Evolutionary conservation across 2,113 vertebrate genomes (phyloP).

Genomic region (Solenodon paradoxus): DNA sequence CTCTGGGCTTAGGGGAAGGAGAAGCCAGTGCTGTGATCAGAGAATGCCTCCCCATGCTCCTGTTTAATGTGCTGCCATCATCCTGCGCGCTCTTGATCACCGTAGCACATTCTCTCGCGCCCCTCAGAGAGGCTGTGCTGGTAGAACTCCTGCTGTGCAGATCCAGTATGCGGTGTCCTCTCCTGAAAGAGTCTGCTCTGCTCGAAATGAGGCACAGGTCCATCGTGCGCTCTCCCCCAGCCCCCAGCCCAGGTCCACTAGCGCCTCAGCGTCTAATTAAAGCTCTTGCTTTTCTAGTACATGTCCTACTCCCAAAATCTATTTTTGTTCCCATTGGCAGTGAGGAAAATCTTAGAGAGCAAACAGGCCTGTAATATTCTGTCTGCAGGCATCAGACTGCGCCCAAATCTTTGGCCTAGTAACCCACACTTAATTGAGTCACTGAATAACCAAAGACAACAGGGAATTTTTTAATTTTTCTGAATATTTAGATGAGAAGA

Average conservation of each 20-base stretch:
- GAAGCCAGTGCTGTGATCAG: background rate
- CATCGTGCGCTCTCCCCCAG: too few species aligned
- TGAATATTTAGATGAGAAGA: constrained; percentile 41
- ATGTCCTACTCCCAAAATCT: background rate
- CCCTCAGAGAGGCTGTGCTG: background rate
- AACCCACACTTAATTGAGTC: background rate
- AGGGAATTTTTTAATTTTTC: constrained; percentile 13
- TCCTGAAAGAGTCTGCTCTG: background rate
- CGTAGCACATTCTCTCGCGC: background rate
- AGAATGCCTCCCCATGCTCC: background rate
- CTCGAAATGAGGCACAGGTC: background rate
- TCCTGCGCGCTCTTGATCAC: background rate
- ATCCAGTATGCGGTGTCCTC: background rate
- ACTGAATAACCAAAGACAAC: background rate
- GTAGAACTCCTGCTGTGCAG: background rate
- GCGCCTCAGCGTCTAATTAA: background rate
- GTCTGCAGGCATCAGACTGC: background rate
- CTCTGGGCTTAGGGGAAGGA: background rate
- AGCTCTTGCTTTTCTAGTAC: background rate
- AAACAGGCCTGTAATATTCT: background rate
- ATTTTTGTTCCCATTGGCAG: background rate
- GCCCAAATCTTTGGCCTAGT: background rate
- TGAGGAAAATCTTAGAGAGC: background rate
- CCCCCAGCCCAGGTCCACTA: background rate
- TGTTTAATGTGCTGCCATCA: background rate